phyloP scores from a whole-genome alignment of 2,888 invertebrate species.

The Charanyca ferruginea region DNA sequence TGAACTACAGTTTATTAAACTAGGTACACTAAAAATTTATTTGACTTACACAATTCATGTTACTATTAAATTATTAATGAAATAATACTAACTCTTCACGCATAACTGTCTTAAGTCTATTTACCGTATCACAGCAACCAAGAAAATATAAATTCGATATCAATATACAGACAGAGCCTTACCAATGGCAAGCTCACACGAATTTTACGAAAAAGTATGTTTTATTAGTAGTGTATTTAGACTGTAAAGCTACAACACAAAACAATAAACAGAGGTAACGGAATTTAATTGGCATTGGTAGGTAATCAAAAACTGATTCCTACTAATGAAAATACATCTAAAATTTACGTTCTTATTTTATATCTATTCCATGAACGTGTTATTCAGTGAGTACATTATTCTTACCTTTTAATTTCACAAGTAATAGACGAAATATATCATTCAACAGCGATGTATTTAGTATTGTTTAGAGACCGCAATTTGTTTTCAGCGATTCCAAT shows the following conservation, averaged over 20 bases:
- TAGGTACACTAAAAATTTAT: background rate
- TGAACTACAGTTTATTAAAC: background rate
- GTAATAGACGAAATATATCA: conserved; percentile 28
- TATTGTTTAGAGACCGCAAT: conserved; percentile 46
- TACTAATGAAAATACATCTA: conserved; percentile 14
- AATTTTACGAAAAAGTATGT: background rate
- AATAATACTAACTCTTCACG: background rate
- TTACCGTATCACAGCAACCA: conserved; percentile 46
- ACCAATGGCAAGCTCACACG: conserved; percentile 19
- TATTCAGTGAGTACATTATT: background rate
- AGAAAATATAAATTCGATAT: conserved; percentile 34
- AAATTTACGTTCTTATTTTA: background rate
- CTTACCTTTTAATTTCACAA: conserved; percentile 47
- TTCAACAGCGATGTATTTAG: conserved; percentile 37
- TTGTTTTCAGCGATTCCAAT: conserved; percentile 66
- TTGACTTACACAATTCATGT: conserved; percentile 18
- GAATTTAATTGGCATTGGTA: conserved; percentile 5
- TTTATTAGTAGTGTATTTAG: background rate
- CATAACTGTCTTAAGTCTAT: background rate
- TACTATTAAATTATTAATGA: background rate
- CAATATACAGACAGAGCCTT: background rate
- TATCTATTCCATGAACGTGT: background rate
- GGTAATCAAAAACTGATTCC: conserved; percentile 11
- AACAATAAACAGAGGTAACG: conserved; percentile 4
- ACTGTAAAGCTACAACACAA: conserved; percentile 17